Conservation (phyloP, 2,888 invertebrate species). For the Agapetus fuscipes region DNA sequence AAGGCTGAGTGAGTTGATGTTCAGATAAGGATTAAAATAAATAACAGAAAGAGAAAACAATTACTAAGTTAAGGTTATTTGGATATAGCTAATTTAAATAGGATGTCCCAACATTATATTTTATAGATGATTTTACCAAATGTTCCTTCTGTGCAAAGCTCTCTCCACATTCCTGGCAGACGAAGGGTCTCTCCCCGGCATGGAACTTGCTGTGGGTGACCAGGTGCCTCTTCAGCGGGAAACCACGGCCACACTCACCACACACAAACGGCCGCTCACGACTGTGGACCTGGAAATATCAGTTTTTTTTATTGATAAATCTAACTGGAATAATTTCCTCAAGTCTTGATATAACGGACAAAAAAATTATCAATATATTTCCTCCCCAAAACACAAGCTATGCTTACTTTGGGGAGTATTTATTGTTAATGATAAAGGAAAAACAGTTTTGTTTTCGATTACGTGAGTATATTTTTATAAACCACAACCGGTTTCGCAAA, state of each 20-base stretch:
- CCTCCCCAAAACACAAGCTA: not conserved
- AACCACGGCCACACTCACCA: slow-evolving; percentile 72
- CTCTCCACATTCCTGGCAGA: slow-evolving; percentile 85
- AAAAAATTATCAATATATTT: slow-evolving; percentile 1
- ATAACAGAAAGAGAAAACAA: no score
- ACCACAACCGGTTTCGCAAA: no score
- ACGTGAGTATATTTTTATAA: not conserved
- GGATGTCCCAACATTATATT: no score
- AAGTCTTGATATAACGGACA: not conserved
- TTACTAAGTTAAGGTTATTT: no score
- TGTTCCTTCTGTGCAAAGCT: slow-evolving; percentile 88
- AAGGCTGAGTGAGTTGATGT: no score
- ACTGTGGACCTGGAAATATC: slow-evolving; percentile 52
- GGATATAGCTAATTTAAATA: no score
- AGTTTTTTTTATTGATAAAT: no score
- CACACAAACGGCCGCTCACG: slow-evolving; percentile 75
- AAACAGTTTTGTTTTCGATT: not conserved
- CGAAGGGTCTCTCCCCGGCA: slow-evolving; percentile 73
- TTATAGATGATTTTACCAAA: slow-evolving; percentile 31
- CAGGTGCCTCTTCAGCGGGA: slow-evolving; percentile 71
- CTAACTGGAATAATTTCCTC: not conserved
- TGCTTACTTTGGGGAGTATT: not conserved
- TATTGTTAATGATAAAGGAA: not conserved
- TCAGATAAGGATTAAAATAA: no score
- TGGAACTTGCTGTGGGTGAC: slow-evolving; percentile 82